phyloP scores from a whole-genome alignment of 2,113 vertebrate species.

The Sardina pilchardus region DNA sequence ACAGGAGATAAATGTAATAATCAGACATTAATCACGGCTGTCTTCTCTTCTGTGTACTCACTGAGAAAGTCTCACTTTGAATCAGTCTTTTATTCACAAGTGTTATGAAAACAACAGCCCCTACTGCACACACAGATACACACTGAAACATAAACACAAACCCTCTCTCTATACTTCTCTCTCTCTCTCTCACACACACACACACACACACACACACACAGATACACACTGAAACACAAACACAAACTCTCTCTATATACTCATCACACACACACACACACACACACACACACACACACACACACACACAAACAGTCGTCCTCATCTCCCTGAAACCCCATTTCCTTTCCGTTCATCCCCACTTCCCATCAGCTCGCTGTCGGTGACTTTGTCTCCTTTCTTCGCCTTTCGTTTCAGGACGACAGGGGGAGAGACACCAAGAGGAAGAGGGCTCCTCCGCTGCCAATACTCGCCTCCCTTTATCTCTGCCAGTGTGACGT shows the following conservation, averaged over 20 bases:
- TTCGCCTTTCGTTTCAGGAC: not conserved
- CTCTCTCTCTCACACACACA: no score
- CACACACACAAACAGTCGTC: not conserved
- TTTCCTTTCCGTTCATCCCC: not conserved
- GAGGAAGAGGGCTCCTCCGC: not conserved
- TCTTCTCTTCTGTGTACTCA: not conserved
- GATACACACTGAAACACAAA: not conserved
- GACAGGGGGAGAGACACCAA: not conserved
- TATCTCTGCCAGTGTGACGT: not conserved
- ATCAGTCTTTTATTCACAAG: not conserved
- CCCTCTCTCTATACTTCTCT: not conserved
- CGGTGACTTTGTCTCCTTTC: not conserved
- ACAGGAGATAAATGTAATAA: constrained; percentile 19
- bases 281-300: not conserved
- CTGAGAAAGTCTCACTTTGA: not conserved
- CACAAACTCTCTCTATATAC: not conserved
- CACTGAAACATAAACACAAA: not conserved
- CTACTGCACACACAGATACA: not conserved
- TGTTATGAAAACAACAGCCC: not conserved
- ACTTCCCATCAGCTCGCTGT: not conserved
- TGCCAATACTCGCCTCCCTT: not conserved
- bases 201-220: not conserved
- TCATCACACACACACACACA: not conserved
- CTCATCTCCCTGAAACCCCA: not conserved
- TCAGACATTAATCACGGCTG: not conserved